phyloP scores from a whole-genome alignment of 2,113 vertebrate species.

The Apus apus region DNA sequence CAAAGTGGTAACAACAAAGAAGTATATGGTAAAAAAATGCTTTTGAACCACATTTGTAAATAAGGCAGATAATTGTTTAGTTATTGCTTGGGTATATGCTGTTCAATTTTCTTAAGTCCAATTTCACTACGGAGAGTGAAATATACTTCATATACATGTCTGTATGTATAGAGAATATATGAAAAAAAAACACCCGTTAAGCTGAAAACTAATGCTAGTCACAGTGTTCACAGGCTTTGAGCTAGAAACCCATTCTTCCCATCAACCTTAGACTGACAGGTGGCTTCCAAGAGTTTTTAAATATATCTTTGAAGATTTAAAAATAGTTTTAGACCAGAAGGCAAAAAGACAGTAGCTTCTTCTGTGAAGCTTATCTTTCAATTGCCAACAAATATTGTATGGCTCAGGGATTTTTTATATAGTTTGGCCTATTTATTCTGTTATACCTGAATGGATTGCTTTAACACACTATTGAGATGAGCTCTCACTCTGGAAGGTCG shows the following conservation, averaged over 20 bases:
- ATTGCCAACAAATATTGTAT: slow-evolving; percentile 30
- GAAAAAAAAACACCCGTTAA: too few species aligned
- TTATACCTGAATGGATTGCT: slow-evolving; percentile 57
- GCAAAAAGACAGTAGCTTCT: slow-evolving; percentile 18
- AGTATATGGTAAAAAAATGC: not conserved
- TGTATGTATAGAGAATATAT: too few species aligned
- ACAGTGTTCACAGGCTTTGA: not conserved
- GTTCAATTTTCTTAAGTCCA: not conserved
- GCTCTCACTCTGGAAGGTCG: slow-evolving; percentile 32
- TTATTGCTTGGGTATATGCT: not conserved
- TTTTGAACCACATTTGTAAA: not conserved
- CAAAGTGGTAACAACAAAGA: not conserved
- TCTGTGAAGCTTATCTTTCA: slow-evolving; percentile 47
- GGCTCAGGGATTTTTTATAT: slow-evolving; percentile 54
- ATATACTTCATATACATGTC: too few species aligned
- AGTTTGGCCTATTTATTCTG: slow-evolving; percentile 49
- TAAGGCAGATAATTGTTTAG: not conserved
- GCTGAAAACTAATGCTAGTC: not conserved
- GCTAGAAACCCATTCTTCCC: not conserved
- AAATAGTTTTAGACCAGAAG: slow-evolving; percentile 46
- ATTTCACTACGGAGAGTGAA: not conserved
- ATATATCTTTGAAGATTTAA: slow-evolving; percentile 35
- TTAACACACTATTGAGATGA: slow-evolving; percentile 53
- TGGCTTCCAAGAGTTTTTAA: slow-evolving; percentile 4
- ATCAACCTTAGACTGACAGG: not conserved